Evolutionary conservation across 2,797 vertebrate species (phyloP).

Genomic region (Spinus pinus): DNA sequence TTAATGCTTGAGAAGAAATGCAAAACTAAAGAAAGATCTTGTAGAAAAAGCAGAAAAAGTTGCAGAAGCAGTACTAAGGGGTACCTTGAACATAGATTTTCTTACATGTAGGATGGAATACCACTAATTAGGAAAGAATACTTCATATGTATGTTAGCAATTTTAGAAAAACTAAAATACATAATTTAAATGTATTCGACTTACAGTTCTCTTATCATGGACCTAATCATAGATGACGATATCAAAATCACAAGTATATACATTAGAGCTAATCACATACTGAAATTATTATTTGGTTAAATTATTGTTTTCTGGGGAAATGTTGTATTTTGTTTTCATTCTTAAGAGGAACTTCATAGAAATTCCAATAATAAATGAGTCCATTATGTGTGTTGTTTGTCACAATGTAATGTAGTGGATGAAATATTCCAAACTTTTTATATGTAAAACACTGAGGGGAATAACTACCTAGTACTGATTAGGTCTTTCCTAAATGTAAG

Average conservation of each 20-base stretch:
- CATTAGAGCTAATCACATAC: neutral
- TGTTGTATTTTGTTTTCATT: neutral
- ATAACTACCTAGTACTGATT: neutral
- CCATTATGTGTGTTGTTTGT: neutral
- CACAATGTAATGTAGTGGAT: neutral
- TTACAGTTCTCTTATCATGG: neutral
- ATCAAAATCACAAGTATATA: neutral
- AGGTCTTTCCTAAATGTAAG: neutral
- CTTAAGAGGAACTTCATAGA: neutral
- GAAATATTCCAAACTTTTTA: neutral
- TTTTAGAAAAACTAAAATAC: neutral
- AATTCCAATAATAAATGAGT: neutral
- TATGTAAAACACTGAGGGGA: neutral
- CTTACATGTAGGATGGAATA: neutral
- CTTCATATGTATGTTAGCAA: neutral
- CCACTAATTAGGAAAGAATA: neutral
- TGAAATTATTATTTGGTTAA: neutral
- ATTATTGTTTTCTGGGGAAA: neutral
- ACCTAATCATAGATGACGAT: neutral
- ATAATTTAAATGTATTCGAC: neutral
- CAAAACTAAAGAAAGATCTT: neutral
- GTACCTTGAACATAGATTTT: neutral
- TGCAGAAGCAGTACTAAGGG: neutral
- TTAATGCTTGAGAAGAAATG: neutral
- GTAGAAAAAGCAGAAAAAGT: neutral